Conservation (phyloP, 2,888 invertebrate species). For the Linnaemya vulpina region DNA sequence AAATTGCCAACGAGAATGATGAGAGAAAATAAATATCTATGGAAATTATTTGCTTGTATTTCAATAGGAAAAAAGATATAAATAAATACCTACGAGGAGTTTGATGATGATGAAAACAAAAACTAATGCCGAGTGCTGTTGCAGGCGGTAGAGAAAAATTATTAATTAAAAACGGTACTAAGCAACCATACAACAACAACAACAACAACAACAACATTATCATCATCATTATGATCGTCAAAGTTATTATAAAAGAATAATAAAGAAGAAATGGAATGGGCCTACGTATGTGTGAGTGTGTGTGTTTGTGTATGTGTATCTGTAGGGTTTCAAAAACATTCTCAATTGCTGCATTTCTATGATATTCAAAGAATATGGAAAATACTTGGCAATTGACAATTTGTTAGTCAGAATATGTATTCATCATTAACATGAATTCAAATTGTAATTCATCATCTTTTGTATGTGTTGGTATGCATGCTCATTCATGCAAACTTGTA, state of each 20-base stretch:
- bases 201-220: conserved; percentile 3
- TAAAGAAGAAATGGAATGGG: background rate
- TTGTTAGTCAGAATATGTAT: conserved; percentile 22
- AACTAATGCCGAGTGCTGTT: background rate
- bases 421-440: conserved; percentile 39
- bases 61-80: conserved; percentile 15
- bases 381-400: conserved; percentile 52
- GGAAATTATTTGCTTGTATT: background rate
- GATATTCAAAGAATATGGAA: background rate
- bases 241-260: background rate
- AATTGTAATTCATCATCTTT: background rate
- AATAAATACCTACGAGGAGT: conserved; percentile 14
- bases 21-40: background rate
- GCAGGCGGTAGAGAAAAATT: conserved; percentile 24
- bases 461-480: background rate
- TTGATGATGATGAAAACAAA: conserved; percentile 14
- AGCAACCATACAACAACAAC: conserved; percentile 34
- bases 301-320: background rate
- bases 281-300: background rate
- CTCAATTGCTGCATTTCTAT: conserved; percentile 1
- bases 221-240: conserved; percentile 1
- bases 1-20: background rate
- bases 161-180: conserved; percentile 47
- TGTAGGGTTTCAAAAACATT: conserved; percentile 1
- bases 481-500: conserved; percentile 11